Conservation (phyloP, 2,113 vertebrate genomes). For the Sinocyclocheilus anophthalmus region DNA sequence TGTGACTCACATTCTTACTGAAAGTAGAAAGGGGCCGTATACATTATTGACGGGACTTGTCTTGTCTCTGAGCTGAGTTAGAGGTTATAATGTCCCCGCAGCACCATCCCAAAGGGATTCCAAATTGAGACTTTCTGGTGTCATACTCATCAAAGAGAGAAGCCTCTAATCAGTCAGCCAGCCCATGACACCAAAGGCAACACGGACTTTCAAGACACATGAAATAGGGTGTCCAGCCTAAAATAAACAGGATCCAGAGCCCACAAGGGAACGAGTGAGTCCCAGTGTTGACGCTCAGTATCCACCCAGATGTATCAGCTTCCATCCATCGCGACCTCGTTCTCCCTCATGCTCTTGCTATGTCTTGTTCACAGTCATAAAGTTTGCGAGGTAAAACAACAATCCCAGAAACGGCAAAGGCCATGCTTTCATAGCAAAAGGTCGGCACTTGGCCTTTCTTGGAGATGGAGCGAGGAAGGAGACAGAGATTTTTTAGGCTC, state of each 20-base stretch:
- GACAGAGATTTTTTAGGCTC: conserved; percentile 16
- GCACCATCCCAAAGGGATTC: neutral
- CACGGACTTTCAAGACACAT: conserved; percentile 9
- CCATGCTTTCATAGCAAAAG: conserved; percentile 57
- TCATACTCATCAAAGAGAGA: conserved; percentile 22
- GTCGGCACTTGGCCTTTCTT: conserved; percentile 54
- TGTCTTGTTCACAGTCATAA: conserved; percentile 15
- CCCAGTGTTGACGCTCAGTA: neutral
- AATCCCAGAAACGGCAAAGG: conserved; percentile 51
- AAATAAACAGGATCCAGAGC: neutral
- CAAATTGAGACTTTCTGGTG: conserved; percentile 1
- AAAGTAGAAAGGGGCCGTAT: conserved; percentile 27
- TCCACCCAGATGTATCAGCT: neutral
- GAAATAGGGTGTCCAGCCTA: conserved; percentile 20
- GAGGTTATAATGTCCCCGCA: neutral
- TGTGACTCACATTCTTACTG: conserved; percentile 26
- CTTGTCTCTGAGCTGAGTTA: conserved; percentile 16
- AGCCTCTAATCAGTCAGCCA: conserved; percentile 19
- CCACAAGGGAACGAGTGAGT: neutral
- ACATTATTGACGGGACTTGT: conserved; percentile 41
- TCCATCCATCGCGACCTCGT: neutral
- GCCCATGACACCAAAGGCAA: neutral
- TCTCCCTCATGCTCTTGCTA: neutral
- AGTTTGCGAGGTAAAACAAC: conserved; percentile 51
- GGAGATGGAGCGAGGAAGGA: neutral